Evolutionary conservation across 1,140 invertebrate species (phyloP).

Genomic region (Globodera ellingtonae): DNA sequence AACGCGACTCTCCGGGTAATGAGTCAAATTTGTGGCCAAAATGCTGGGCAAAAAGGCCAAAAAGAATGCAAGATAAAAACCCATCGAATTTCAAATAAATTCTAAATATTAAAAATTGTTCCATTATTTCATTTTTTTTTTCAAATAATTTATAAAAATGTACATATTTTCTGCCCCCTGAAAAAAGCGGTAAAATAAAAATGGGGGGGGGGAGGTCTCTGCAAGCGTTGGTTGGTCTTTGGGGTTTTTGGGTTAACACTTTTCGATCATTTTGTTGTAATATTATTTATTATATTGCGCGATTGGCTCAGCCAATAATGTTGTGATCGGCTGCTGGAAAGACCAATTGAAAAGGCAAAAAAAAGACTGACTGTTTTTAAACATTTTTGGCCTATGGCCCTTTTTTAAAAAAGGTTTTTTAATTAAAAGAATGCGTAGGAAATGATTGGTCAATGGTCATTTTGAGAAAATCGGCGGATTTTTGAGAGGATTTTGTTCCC

Average conservation of each 20-base stretch:
- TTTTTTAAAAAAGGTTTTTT: too few species aligned
- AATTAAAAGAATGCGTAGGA: too few species aligned
- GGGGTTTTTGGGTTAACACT: neutral
- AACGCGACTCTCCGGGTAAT: conserved; percentile 44
- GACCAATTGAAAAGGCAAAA: too few species aligned
- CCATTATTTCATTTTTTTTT: conserved; percentile 3
- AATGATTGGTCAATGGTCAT: too few species aligned
- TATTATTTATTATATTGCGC: neutral
- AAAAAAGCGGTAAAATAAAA: neutral
- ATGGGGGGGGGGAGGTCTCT: neutral
- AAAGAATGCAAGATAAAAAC: conserved; percentile 10
- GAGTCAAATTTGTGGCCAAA: conserved; percentile 40
- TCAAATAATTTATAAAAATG: neutral
- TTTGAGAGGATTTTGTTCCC: too few species aligned
- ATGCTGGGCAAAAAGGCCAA: neutral
- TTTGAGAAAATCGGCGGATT: too few species aligned
- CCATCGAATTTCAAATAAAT: conserved; percentile 7
- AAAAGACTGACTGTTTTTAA: too few species aligned
- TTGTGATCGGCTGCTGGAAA: too few species aligned
- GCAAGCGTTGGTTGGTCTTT: neutral
- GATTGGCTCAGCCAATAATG: neutral
- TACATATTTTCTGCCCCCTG: neutral
- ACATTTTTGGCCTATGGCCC: too few species aligned
- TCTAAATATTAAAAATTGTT: neutral
- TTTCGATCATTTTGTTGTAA: neutral